Conservation (phyloP, 2,797 vertebrate species). For the Leptatherina wallacei region DNA sequence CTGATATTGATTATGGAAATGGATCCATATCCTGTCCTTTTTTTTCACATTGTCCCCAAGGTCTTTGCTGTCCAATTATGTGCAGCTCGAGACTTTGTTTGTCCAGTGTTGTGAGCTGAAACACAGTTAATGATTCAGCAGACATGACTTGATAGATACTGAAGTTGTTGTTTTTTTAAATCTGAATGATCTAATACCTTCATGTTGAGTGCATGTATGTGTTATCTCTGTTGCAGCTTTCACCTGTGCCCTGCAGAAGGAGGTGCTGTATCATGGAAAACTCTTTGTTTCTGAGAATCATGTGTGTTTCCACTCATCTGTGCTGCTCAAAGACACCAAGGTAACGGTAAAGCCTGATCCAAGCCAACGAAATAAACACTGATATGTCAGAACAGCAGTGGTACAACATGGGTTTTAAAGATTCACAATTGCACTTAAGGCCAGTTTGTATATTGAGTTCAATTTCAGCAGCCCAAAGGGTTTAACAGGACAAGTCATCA, state of each 20-base stretch:
- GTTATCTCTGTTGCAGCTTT: slow-evolving; percentile 74
- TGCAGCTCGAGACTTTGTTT: slow-evolving; percentile 1
- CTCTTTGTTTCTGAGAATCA: slow-evolving; percentile 83
- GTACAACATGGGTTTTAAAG: not conserved
- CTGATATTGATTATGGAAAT: slow-evolving; percentile 48
- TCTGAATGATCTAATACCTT: not conserved
- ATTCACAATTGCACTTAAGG: not conserved
- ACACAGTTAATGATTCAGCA: slow-evolving; percentile 25
- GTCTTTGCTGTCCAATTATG: slow-evolving; percentile 32
- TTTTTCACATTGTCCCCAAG: slow-evolving; percentile 14
- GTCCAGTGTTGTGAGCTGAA: slow-evolving; percentile 13
- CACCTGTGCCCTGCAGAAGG: slow-evolving; percentile 87
- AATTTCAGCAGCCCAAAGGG: not conserved
- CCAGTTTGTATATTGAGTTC: not conserved
- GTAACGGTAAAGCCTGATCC: slow-evolving; percentile 60
- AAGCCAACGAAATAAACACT: not conserved
- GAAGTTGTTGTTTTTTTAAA: not conserved
- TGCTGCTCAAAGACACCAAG: slow-evolving; percentile 89
- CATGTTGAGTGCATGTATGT: slow-evolving; percentile 13
- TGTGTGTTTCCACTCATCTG: slow-evolving; percentile 86
- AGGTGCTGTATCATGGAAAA: slow-evolving; percentile 86
- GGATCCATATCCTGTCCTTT: slow-evolving; percentile 22
- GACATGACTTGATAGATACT: slow-evolving; percentile 6
- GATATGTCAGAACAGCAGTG: not conserved
- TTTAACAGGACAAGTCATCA: not conserved